A percentile compares a stretch with the other conserved stretches of the same genome.
These are phyloP conservation scores for Ectemnius continuus DNA, from an alignment of 2,888 invertebrate genomes.

Conservation along the genomic window DNA sequence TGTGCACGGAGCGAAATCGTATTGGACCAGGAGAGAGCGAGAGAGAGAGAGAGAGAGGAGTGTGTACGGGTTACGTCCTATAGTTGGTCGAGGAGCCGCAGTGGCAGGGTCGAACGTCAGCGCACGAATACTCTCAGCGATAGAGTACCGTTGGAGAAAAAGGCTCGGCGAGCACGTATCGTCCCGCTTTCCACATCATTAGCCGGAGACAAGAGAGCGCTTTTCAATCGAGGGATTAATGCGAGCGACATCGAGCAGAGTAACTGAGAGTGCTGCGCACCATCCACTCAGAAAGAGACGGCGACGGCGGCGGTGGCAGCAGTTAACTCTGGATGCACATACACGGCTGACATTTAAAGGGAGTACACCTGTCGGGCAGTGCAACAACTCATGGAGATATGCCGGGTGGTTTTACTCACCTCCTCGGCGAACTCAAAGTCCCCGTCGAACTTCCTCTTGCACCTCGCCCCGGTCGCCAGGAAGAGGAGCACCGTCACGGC, in stretches of 20 bases:
- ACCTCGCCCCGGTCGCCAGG: constrained; percentile 64
- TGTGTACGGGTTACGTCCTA: too few relatives aligned
- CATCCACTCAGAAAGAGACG: too few relatives aligned
- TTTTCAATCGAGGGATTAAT: constrained; percentile 9
- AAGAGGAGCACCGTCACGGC: constrained; percentile 71
- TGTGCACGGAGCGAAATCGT: too few relatives aligned
- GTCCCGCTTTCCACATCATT: constrained; percentile 9
- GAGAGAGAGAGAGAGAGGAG: too few relatives aligned
- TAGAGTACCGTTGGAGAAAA: constrained; percentile 3
- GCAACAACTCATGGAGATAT: too few relatives aligned
- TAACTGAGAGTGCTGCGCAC: too few relatives aligned
- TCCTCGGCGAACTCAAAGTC: constrained; percentile 90
- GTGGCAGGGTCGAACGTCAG: too few relatives aligned
- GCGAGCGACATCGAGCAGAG: not conserved
- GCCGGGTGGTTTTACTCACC: constrained; percentile 77
- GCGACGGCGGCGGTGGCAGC: too few relatives aligned
- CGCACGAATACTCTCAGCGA: constrained; percentile 15
- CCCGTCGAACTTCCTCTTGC: constrained; percentile 87
- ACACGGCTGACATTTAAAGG: not conserved
- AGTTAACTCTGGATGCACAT: too few relatives aligned
- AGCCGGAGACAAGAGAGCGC: constrained; percentile 15
- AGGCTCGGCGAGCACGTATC: not conserved
- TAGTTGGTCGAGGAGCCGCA: too few relatives aligned
- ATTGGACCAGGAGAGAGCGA: too few relatives aligned
- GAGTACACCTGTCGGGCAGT: too few relatives aligned